A percentile compares a stretch with the other conserved stretches of the same genome.
Conservation (phyloP, 2,888 invertebrate species). For the Petrolisthes cinctipes region DNA sequence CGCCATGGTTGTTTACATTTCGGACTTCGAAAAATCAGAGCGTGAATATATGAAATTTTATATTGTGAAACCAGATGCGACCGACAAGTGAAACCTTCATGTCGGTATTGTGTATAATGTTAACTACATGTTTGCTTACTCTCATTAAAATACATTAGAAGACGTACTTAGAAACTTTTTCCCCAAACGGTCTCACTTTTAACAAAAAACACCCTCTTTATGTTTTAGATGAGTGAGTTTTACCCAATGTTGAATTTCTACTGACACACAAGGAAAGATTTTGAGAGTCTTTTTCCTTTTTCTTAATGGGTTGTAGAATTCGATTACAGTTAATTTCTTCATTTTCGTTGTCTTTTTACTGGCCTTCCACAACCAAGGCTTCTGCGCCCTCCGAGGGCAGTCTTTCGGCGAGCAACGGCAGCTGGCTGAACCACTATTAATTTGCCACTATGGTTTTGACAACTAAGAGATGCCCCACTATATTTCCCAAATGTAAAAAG, state of each 20-base stretch:
- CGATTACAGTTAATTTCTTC: not conserved
- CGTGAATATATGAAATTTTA: too few relatives aligned
- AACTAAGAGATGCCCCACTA: too few relatives aligned
- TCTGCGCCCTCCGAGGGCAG: not conserved
- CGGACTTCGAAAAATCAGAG: too few relatives aligned
- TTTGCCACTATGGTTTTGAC: slow-evolving; percentile 20
- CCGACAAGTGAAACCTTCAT: too few relatives aligned
- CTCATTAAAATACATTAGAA: too few relatives aligned
- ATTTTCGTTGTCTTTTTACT: not conserved
- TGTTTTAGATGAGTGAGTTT: not conserved
- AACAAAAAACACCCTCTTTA: not conserved
- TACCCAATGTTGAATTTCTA: not conserved
- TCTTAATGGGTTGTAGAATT: not conserved
- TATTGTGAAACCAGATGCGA: too few relatives aligned
- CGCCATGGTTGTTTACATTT: too few relatives aligned
- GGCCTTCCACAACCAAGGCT: not conserved
- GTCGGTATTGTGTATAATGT: too few relatives aligned
- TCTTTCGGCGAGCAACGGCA: not conserved
- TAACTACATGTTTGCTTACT: too few relatives aligned
- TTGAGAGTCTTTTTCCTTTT: not conserved
- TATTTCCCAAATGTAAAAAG: too few relatives aligned
- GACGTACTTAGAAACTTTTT: too few relatives aligned
- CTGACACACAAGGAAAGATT: not conserved
- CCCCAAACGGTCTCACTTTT: too few relatives aligned
- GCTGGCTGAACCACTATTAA: slow-evolving; percentile 10